phyloP scores from a whole-genome alignment of 2,113 vertebrate genomes.

The Junco hyemalis region DNA sequence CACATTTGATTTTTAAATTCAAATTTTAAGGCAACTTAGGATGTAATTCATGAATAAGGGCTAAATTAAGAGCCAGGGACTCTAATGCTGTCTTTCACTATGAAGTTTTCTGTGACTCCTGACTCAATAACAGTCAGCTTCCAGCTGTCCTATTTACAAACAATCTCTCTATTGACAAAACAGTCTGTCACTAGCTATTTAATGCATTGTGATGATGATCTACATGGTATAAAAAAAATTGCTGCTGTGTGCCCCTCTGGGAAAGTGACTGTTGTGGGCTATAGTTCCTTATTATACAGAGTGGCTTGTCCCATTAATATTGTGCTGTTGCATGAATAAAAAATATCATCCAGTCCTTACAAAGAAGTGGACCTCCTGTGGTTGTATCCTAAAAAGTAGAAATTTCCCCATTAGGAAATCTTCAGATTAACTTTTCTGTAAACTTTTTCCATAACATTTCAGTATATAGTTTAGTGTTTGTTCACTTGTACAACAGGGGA shows the following conservation, averaged over 20 bases:
- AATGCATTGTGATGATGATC: conserved; percentile 49
- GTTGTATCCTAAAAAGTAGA: not conserved
- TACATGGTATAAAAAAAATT: conserved; percentile 23
- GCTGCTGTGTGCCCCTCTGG: not conserved
- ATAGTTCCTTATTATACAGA: not conserved
- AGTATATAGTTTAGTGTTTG: not conserved
- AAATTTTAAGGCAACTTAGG: not conserved
- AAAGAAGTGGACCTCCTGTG: not conserved
- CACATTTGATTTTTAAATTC: not conserved
- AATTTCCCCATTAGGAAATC: not conserved
- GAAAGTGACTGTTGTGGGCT: not conserved
- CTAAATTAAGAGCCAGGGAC: conserved; percentile 2
- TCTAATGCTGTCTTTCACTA: not conserved
- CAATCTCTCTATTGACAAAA: conserved; percentile 57
- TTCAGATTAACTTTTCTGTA: not conserved
- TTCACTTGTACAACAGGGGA: not conserved
- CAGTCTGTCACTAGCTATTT: conserved; percentile 61
- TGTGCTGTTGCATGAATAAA: not conserved
- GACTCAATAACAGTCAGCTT: conserved; percentile 31
- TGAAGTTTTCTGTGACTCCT: conserved; percentile 42
- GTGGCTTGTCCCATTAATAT: not conserved
- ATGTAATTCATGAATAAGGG: not conserved
- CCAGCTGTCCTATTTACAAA: conserved; percentile 57
- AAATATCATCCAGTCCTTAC: not conserved
- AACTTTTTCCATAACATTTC: not conserved